These are phyloP conservation scores for Nephila pilipes DNA, from an alignment of 1,140 invertebrate genomes.

Conservation along the genomic window DNA sequence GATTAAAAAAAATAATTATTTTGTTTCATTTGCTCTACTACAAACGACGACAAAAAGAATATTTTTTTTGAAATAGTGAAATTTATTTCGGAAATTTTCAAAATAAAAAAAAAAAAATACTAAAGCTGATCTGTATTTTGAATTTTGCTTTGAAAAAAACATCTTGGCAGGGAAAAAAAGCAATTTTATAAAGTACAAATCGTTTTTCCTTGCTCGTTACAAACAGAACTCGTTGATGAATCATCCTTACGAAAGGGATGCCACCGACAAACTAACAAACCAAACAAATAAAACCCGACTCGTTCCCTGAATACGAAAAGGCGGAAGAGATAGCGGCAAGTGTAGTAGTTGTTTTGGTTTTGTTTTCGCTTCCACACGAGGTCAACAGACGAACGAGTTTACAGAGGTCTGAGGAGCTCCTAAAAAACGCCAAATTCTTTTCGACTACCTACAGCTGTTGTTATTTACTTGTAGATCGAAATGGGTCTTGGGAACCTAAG, in stretches of 20 bases:
- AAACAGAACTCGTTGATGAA: neutral
- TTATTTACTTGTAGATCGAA: neutral
- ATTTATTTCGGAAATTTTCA: too few species aligned
- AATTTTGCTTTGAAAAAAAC: too few species aligned
- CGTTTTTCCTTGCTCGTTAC: neutral
- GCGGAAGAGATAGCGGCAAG: slow-evolving; percentile 25
- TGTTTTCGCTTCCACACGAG: neutral
- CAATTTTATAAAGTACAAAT: too few species aligned
- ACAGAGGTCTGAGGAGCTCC: neutral
- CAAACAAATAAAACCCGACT: slow-evolving; percentile 6
- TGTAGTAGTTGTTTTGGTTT: slow-evolving; percentile 11
- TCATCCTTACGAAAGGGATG: neutral
- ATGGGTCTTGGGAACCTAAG: neutral
- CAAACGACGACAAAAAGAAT: too few species aligned
- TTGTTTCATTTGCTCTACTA: too few species aligned
- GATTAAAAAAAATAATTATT: too few species aligned
- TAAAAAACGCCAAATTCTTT: neutral
- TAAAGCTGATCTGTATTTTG: too few species aligned
- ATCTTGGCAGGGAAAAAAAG: too few species aligned
- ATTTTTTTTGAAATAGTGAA: too few species aligned
- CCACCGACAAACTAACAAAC: neutral
- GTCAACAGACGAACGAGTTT: slow-evolving; percentile 22
- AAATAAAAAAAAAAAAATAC: too few species aligned
- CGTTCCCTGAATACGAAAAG: slow-evolving; percentile 16
- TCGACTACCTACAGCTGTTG: slow-evolving; percentile 20